Conservation (phyloP, 2,888 invertebrate genomes). For the Oscheius onirici region DNA sequence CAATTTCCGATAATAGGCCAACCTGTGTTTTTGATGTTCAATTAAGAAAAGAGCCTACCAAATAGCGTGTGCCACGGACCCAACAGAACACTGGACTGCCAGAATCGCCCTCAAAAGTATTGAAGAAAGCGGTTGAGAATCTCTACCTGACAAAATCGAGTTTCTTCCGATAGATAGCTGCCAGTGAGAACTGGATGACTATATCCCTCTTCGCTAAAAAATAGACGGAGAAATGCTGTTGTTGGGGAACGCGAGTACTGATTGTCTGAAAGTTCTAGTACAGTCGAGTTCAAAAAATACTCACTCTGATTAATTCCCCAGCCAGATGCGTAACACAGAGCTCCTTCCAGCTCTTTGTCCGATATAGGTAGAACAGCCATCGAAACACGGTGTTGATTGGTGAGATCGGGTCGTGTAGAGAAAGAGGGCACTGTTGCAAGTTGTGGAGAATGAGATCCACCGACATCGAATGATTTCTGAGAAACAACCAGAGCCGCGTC, state of each 20-base stretch:
- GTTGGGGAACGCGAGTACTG: slow-evolving; percentile 5
- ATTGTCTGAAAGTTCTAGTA: not conserved
- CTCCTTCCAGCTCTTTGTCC: slow-evolving; percentile 10
- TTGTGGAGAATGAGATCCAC: too few relatives aligned
- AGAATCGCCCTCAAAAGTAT: slow-evolving; percentile 12
- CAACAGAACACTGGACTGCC: slow-evolving; percentile 26
- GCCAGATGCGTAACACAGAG: slow-evolving; percentile 5
- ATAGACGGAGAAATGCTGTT: slow-evolving; percentile 1
- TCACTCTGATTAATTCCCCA: slow-evolving; percentile 17
- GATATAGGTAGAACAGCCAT: not conserved
- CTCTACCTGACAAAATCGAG: slow-evolving; percentile 9
- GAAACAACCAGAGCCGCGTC: not conserved
- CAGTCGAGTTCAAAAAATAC: not conserved
- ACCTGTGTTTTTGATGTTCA: slow-evolving; percentile 13
- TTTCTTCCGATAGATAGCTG: not conserved
- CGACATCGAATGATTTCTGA: too few relatives aligned
- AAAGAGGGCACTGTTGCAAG: too few relatives aligned
- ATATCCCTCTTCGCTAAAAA: not conserved
- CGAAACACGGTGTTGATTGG: too few relatives aligned
- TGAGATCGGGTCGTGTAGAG: too few relatives aligned
- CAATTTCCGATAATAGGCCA: slow-evolving; percentile 25
- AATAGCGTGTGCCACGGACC: slow-evolving; percentile 2
- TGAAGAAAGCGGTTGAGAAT: not conserved
- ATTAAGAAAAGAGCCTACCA: slow-evolving; percentile 1
- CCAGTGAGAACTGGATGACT: slow-evolving; percentile 1